Conservation (phyloP, 2,888 invertebrate genomes). For the Limnephilus lunatus region DNA sequence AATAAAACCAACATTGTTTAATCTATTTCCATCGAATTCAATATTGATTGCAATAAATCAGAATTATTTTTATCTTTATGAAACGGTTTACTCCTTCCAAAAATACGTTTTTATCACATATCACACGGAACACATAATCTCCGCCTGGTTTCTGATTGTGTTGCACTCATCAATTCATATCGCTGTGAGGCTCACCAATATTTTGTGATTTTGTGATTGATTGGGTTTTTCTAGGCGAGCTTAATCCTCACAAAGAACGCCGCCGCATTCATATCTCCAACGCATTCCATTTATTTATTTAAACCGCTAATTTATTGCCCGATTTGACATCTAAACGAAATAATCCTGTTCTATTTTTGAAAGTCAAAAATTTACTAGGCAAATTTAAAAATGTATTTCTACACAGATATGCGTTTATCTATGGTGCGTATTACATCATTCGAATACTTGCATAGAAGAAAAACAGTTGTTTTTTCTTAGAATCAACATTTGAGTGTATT, state of each 20-base stretch:
- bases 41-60: slow-evolving; percentile 63
- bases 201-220: slow-evolving; percentile 66
- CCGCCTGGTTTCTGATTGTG: slow-evolving; percentile 34
- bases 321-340: background rate
- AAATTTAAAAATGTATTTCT: background rate
- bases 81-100: slow-evolving; percentile 46
- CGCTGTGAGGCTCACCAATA: slow-evolving; percentile 54
- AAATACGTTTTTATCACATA: slow-evolving; percentile 48
- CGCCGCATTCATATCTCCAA: slow-evolving; percentile 40
- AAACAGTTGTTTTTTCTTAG: background rate
- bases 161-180: slow-evolving; percentile 47
- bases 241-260: slow-evolving; percentile 44
- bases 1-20: background rate
- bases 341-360: background rate
- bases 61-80: slow-evolving; percentile 61
- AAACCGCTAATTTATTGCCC: background rate
- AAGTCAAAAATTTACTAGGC: background rate
- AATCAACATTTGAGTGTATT: background rate
- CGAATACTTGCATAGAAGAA: background rate
- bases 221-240: slow-evolving; percentile 51
- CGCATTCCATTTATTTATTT: slow-evolving; percentile 22
- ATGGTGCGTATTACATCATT: background rate
- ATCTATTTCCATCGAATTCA: slow-evolving; percentile 47
- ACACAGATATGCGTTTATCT: background rate
- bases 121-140: slow-evolving; percentile 43